Evolutionary conservation across 2,888 invertebrate genomes (phyloP).

Genomic region (Silvanus unidentatus): DNA sequence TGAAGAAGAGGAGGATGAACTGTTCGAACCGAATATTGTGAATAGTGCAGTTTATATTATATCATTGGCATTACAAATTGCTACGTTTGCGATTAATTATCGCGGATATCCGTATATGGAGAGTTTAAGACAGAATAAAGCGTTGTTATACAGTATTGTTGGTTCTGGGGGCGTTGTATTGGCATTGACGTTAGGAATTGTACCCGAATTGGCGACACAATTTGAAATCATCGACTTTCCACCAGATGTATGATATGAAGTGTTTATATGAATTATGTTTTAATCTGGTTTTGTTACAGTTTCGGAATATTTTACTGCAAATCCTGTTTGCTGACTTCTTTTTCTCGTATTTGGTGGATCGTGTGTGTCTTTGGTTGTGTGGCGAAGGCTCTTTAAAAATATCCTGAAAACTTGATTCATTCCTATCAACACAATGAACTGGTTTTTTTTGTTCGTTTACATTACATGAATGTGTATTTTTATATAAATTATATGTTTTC

Average conservation of each 20-base stretch:
- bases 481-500: background rate
- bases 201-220: conserved; percentile 79
- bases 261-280: conserved; percentile 6
- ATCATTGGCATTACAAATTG: conserved; percentile 93
- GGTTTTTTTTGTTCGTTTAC: background rate
- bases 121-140: conserved; percentile 84
- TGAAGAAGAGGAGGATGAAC: conserved; percentile 68
- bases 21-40: conserved; percentile 88
- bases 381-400: conserved; percentile 64
- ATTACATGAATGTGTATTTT: background rate
- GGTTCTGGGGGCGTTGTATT: conserved; percentile 78
- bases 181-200: conserved; percentile 73
- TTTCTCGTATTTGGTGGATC: conserved; percentile 80
- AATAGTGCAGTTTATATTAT: conserved; percentile 99
- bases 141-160: conserved; percentile 84
- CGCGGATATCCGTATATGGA: conserved; percentile 99
- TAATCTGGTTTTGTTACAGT: conserved; percentile 57
- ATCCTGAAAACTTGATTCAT: conserved; percentile 15
- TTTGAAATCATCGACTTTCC: conserved; percentile 97
- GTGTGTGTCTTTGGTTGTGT: conserved; percentile 77
- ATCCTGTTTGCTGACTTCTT: conserved; percentile 81
- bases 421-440: background rate
- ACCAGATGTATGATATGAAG: conserved; percentile 62
- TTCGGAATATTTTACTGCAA: conserved; percentile 76
- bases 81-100: conserved; percentile 98